Percentiles rank a stretch among this genome's conserved stretches.
Conservation (phyloP, 2,797 vertebrate species). For the Enteromius argenteus region DNA sequence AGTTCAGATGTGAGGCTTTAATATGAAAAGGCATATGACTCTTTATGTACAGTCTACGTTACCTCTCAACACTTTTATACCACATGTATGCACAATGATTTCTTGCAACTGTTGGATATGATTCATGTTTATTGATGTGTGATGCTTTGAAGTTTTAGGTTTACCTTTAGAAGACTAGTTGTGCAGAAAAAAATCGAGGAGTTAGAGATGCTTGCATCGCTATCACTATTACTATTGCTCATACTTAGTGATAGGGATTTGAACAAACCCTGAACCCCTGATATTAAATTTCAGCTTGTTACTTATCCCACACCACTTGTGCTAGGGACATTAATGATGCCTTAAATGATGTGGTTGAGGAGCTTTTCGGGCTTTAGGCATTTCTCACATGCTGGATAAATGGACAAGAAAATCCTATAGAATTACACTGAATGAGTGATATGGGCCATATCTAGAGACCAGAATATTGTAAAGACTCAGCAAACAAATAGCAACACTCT, state of each 20-base stretch:
- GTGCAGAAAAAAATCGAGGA: constrained; percentile 3
- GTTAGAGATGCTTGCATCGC: background rate
- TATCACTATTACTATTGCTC: constrained; percentile 14
- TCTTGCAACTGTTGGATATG: background rate
- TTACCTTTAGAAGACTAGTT: constrained; percentile 1
- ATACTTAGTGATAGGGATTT: constrained; percentile 1
- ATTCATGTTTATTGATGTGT: constrained; percentile 25
- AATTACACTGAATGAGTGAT: background rate
- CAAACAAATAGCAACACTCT: background rate
- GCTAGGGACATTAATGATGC: background rate
- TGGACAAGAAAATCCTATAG: background rate
- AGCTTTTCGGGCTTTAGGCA: background rate
- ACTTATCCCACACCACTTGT: background rate
- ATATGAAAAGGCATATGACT: constrained; percentile 23
- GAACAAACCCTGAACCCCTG: background rate
- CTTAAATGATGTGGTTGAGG: background rate
- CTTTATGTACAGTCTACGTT: background rate
- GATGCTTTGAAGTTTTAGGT: constrained; percentile 15
- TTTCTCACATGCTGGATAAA: background rate
- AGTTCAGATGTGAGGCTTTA: constrained; percentile 19
- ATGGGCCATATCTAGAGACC: constrained; percentile 2
- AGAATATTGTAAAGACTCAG: background rate
- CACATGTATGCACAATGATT: constrained; percentile 29
- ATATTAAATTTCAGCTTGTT: background rate
- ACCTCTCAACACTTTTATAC: constrained; percentile 27